phyloP scores from a whole-genome alignment of 2,113 vertebrate species.

The Vulpes vulpes region DNA sequence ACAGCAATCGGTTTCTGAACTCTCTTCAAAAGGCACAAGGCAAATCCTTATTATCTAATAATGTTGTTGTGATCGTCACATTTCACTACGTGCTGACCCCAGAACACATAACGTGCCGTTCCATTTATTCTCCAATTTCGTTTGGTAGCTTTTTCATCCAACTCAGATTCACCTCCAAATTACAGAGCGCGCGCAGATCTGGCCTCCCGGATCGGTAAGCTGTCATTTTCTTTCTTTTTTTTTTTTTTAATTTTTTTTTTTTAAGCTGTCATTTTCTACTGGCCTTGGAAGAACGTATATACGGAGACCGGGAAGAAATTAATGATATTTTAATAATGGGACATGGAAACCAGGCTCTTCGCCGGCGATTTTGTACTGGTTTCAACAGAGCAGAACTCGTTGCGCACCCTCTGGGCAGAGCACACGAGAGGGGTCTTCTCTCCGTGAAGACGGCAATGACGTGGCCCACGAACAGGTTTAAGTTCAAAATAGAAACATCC shows the following conservation, averaged over 20 bases:
- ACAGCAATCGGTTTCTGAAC: not conserved
- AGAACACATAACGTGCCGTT: not conserved
- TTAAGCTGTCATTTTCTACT: slow-evolving; percentile 28
- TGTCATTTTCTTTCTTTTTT: not conserved
- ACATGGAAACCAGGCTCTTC: slow-evolving; percentile 48
- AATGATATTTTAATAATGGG: slow-evolving; percentile 56
- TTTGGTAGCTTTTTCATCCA: not conserved
- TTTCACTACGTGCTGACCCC: slow-evolving; percentile 18
- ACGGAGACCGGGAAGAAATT: slow-evolving; percentile 27
- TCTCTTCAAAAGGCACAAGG: slow-evolving; percentile 11
- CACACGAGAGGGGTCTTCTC: slow-evolving; percentile 49
- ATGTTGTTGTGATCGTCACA: slow-evolving; percentile 2
- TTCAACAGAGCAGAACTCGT: slow-evolving; percentile 68
- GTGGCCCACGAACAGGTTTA: slow-evolving; percentile 54
- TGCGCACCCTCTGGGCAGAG: slow-evolving; percentile 64
- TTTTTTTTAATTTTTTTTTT: too few species aligned
- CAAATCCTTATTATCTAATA: slow-evolving; percentile 39
- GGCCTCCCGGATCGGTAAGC: slow-evolving; percentile 47
- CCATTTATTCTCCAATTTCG: slow-evolving; percentile 41
- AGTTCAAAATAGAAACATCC: slow-evolving; percentile 54
- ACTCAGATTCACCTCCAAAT: not conserved
- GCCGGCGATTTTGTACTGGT: slow-evolving; percentile 18
- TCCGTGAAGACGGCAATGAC: slow-evolving; percentile 33
- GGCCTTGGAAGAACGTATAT: slow-evolving; percentile 41
- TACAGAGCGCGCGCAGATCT: not conserved